Base-by-base conservation (phyloP, 1,140 invertebrate genomes). In the Lutraria rhynchaena region DNA sequence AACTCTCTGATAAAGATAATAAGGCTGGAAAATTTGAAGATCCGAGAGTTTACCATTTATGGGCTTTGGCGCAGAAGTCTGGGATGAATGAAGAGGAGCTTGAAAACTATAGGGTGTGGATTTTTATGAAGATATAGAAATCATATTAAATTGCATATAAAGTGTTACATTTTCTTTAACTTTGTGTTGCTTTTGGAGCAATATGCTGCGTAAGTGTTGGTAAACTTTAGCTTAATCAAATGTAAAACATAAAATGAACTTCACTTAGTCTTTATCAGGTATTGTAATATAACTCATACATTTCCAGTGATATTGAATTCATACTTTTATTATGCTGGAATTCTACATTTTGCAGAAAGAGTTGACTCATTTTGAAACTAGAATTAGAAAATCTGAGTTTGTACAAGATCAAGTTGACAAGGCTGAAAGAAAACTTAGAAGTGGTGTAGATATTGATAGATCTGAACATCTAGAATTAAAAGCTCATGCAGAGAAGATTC, bases 11-110 rank as follows among this genome's bases (percentile, higher is more conserved):
- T 92, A 95, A 96, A 27, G 95, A 96, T 1, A 94, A 95, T 75
- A 96, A 19, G 33, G 49, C 27, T 33, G 63, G 49, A 55, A 96
- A 98, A 85, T 98, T 99, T 91, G 94, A 96, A 22, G 97, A 98
- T 89, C 96, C 96, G 0, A 96, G 97, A 93, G 97, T 98, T 4
- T 95, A 97, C 91, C 95, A 95, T 3, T 92, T 99, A 33, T 99
- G 97, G 97, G 94, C 94, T 85, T 93, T 96, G 69, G 97, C 97
- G 1, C 88, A 95, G 19, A 94, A 95, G 81, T 94, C 95, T 37
- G 95, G 97, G 90, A 98, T 98, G 90, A 95, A 95, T 55, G 92
- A 94, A 5, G 94, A 96, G 83, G 97, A 98, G 93, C 92, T 98
- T 7, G 94, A 95, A 82, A 97, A 97, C 3, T 93, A 98, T 51